Conservation (phyloP, 2,888 invertebrate species). For the Neoscelio sp. region DNA sequence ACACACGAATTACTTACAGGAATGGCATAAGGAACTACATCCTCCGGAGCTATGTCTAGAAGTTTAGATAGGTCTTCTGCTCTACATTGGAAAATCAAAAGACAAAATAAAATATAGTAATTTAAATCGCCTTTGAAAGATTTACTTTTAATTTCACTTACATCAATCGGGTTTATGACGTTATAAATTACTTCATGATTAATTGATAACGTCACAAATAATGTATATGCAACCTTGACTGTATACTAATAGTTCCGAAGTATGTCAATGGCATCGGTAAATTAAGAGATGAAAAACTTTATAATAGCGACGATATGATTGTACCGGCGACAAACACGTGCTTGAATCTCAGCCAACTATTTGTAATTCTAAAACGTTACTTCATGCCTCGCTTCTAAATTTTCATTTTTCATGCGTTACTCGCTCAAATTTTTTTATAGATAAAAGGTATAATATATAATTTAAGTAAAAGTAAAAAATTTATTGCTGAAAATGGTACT, state of each 20-base stretch:
- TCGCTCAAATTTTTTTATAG: neutral
- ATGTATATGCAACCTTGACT: constrained; percentile 32
- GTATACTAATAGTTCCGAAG: constrained; percentile 32
- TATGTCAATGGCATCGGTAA: constrained; percentile 63
- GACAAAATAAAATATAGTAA: constrained; percentile 7
- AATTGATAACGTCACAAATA: neutral
- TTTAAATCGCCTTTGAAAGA: constrained; percentile 1
- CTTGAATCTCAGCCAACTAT: constrained; percentile 79
- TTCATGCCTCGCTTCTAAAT: constrained; percentile 65
- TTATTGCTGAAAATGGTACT: too few relatives aligned
- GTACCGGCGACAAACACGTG: constrained; percentile 46
- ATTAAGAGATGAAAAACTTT: constrained; percentile 56
- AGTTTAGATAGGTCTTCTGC: constrained; percentile 77
- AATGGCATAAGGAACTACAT: constrained; percentile 81
- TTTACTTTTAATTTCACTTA: neutral
- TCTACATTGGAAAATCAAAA: constrained; percentile 71
- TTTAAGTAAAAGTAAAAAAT: too few relatives aligned
- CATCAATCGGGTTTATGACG: neutral
- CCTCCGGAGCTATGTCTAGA: constrained; percentile 77
- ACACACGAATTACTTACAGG: constrained; percentile 77
- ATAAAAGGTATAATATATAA: too few relatives aligned
- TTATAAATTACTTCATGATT: too few relatives aligned
- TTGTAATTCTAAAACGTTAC: constrained; percentile 73
- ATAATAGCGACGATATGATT: constrained; percentile 51
- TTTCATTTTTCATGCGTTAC: constrained; percentile 1